A percentile compares a stretch with the other conserved stretches of the same genome.
These are phyloP conservation scores for Drosophila macrospina DNA, from an alignment of 2,888 invertebrate genomes.

Conservation along the genomic window DNA sequence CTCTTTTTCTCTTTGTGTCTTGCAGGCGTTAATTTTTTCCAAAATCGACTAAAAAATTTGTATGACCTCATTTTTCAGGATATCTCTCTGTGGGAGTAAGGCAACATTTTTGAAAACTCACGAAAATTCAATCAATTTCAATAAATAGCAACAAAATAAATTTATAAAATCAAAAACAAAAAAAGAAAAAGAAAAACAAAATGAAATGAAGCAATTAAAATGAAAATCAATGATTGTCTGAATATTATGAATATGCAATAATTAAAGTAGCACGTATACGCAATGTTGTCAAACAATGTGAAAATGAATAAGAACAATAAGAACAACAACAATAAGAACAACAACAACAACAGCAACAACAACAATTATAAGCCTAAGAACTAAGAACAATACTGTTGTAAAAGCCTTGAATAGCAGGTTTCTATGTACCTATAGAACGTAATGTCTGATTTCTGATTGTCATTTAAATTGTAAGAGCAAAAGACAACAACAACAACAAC, in stretches of 20 bases:
- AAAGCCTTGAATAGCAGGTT: slow-evolving; percentile 45
- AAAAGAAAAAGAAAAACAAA: not conserved
- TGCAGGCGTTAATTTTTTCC: slow-evolving; percentile 85
- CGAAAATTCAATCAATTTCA: slow-evolving; percentile 28
- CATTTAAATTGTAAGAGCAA: slow-evolving; percentile 47
- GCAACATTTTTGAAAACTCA: slow-evolving; percentile 78
- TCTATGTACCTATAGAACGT: slow-evolving; percentile 33
- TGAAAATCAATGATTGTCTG: slow-evolving; percentile 62
- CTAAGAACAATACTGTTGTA: slow-evolving; percentile 42
- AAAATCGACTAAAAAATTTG: slow-evolving; percentile 86
- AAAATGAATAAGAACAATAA: slow-evolving; percentile 27
- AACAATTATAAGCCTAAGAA: slow-evolving; percentile 26
- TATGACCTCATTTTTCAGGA: slow-evolving; percentile 86
- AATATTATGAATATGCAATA: slow-evolving; percentile 66
- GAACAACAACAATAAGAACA: slow-evolving; percentile 18
- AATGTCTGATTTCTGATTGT: slow-evolving; percentile 48
- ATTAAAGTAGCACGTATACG: slow-evolving; percentile 72
- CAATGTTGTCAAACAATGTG: slow-evolving; percentile 56
- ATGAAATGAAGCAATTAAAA: slow-evolving; percentile 22
- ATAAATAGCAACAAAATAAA: slow-evolving; percentile 28
- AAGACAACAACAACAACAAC: slow-evolving; percentile 49
- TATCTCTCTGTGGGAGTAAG: slow-evolving; percentile 85
- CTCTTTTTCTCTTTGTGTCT: slow-evolving; percentile 83
- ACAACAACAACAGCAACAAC: slow-evolving; percentile 28
- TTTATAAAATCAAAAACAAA: too few relatives aligned